Evolutionary conservation across 2,797 vertebrate species (phyloP).

Genomic region (Molothrus ater): DNA sequence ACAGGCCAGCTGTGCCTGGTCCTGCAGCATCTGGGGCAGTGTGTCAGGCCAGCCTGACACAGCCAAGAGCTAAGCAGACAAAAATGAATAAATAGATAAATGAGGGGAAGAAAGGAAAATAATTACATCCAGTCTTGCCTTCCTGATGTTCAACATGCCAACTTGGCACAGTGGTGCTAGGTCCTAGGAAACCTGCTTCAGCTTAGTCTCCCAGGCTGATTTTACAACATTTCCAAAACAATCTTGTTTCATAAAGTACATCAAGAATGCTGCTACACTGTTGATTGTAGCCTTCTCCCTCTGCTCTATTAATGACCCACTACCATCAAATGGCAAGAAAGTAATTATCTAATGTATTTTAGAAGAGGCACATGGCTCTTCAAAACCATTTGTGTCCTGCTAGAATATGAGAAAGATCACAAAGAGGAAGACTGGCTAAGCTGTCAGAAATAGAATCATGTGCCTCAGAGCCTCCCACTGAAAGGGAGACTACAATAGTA

Average conservation of each 20-base stretch:
- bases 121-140: not conserved
- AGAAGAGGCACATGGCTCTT: not conserved
- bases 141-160: not conserved
- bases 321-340: conserved; percentile 28
- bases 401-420: conserved; percentile 5
- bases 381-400: conserved; percentile 28
- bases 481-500: not conserved
- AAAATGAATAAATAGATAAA: not conserved
- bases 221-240: not conserved
- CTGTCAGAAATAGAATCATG: not conserved
- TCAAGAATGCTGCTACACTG: not conserved
- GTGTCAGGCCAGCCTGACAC: not conserved
- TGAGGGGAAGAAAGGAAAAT: not conserved
- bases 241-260: not conserved
- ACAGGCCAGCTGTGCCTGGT: not conserved
- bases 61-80: not conserved
- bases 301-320: not conserved
- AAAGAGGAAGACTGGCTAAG: not conserved
- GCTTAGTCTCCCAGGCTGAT: not conserved
- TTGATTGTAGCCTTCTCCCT: not conserved
- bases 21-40: not conserved
- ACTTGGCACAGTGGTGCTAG: not conserved
- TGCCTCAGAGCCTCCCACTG: not conserved
- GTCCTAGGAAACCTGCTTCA: not conserved
- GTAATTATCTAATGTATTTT: not conserved